A percentile compares a stretch with the other conserved stretches of the same genome.
These are phyloP conservation scores for Microctonus brassicae DNA, from an alignment of 2,888 invertebrate species.

Conservation along the genomic window DNA sequence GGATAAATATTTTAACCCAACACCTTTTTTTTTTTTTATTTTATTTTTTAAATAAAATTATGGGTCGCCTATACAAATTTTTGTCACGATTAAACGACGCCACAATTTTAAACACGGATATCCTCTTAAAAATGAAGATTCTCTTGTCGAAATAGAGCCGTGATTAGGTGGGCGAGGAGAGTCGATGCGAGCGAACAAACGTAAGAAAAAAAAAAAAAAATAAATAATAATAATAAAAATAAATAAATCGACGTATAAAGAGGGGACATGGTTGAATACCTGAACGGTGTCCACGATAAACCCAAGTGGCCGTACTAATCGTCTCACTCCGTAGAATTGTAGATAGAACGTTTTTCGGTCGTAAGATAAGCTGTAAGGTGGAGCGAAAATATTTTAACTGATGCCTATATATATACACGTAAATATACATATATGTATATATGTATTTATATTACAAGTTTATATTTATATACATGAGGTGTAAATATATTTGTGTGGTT, in stretches of 20 bases:
- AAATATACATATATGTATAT: slow-evolving; percentile 44
- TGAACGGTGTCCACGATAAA: slow-evolving; percentile 60
- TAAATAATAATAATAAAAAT: background rate
- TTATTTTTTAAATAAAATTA: slow-evolving; percentile 46
- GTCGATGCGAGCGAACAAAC: background rate
- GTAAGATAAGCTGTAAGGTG: slow-evolving; percentile 26
- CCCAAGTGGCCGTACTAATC: slow-evolving; percentile 59
- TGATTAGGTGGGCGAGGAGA: slow-evolving; percentile 60
- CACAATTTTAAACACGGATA: slow-evolving; percentile 65
- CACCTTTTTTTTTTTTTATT: no score
- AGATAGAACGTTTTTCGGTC: slow-evolving; percentile 51
- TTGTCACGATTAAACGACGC: slow-evolving; percentile 63
- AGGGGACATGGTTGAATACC: slow-evolving; percentile 49
- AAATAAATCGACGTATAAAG: slow-evolving; percentile 20
- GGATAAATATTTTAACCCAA: slow-evolving; percentile 2
- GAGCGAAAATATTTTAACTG: slow-evolving; percentile 30
- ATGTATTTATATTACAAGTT: no score
- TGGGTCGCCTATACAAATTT: slow-evolving; percentile 61
- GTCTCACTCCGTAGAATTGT: slow-evolving; percentile 46
- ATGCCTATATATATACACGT: slow-evolving; percentile 44
- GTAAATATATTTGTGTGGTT: background rate
- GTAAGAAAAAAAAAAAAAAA: slow-evolving; percentile 22
- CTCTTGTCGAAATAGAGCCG: slow-evolving; percentile 66
- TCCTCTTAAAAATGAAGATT: slow-evolving; percentile 66
- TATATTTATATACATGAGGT: no score